Percentiles rank a stretch among this genome's conserved stretches.
Conservation (phyloP, 1,140 invertebrate species). For the Magallana gigas region DNA sequence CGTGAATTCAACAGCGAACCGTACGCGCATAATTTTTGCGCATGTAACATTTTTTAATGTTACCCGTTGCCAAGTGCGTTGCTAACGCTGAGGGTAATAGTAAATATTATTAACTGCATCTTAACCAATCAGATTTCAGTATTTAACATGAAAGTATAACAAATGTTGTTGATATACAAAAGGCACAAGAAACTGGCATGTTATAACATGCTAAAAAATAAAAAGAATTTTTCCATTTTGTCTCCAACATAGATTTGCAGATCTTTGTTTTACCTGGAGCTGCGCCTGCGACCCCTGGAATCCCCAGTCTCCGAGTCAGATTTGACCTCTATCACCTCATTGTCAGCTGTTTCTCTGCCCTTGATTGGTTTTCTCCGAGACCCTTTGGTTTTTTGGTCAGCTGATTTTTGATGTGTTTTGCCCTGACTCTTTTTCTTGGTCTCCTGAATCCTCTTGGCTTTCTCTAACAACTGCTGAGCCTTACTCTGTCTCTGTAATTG, state of each 20-base stretch:
- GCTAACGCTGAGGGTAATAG: no score
- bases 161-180: no score
- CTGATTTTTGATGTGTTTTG: conserved; percentile 21
- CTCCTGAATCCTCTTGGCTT: conserved; percentile 55
- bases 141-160: no score
- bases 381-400: neutral
- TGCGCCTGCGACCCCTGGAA: neutral
- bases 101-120: no score
- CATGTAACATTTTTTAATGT: no score
- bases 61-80: no score
- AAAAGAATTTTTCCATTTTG: no score
- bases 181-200: no score
- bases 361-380: conserved; percentile 1
- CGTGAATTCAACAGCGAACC: no score
- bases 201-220: no score
- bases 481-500: neutral
- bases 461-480: conserved; percentile 58
- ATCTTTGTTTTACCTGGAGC: conserved; percentile 14
- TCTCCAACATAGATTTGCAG: conserved; percentile 25
- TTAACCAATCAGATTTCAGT: no score
- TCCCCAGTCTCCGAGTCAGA: neutral
- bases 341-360: neutral
- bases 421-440: conserved; percentile 9
- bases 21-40: no score
- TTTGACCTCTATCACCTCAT: neutral